Conservation (phyloP, 2,797 vertebrate genomes). For the Gila robusta region DNA sequence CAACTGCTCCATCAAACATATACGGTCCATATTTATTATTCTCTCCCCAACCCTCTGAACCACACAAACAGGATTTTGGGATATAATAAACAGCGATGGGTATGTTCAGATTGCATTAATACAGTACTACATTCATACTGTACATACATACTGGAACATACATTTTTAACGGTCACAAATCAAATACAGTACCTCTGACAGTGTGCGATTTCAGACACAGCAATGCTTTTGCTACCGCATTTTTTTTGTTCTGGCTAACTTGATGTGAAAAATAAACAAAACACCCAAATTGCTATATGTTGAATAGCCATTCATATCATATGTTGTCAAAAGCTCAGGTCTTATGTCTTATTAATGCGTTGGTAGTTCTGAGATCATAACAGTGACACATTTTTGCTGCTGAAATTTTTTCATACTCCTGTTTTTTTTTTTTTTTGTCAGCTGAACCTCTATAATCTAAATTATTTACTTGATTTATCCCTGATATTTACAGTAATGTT, state of each 20-base stretch:
- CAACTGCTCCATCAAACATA: background rate
- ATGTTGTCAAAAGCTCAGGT: background rate
- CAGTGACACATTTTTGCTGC: background rate
- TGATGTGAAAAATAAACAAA: background rate
- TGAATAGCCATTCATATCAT: background rate
- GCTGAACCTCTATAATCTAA: background rate
- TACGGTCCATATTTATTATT: background rate
- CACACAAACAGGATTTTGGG: background rate
- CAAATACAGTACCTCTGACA: background rate
- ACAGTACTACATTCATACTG: background rate
- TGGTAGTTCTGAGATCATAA: background rate
- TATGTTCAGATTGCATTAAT: background rate
- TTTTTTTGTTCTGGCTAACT: background rate
- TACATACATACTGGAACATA: background rate
- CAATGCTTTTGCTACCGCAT: background rate
- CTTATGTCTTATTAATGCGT: background rate
- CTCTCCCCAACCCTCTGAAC: background rate
- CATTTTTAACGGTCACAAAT: background rate
- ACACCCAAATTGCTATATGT: no score
- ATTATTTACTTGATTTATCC: background rate
- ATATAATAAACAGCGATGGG: background rate
- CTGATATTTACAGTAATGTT: background rate
- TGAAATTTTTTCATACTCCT: background rate
- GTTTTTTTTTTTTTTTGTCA: background rate
- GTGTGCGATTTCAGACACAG: background rate